A percentile compares a stretch with the other conserved stretches of the same genome.
These are phyloP conservation scores for Gallinago solitaria DNA, from an alignment of 2,797 vertebrate species.

Conservation along the genomic window DNA sequence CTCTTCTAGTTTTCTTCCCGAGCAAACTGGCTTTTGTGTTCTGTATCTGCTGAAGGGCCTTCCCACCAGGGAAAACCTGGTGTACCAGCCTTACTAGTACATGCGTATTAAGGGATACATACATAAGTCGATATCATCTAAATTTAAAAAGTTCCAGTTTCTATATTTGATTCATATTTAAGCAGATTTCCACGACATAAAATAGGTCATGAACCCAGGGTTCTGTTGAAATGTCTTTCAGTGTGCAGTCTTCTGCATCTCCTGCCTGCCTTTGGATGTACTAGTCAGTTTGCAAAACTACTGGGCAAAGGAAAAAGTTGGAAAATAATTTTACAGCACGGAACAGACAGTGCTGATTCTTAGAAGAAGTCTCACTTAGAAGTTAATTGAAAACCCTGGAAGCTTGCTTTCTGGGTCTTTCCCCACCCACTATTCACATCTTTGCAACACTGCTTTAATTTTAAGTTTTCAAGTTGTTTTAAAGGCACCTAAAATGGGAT, in stretches of 20 bases:
- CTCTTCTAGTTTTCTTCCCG: neutral
- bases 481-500: neutral
- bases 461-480: neutral
- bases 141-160: neutral
- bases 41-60: neutral
- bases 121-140: fast-evolving
- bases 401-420: neutral
- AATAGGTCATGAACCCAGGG: neutral
- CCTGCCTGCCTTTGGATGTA: neutral
- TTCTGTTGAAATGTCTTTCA: neutral
- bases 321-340: neutral
- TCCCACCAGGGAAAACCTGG: neutral
- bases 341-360: neutral
- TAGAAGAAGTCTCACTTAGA: neutral
- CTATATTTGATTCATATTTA: neutral
- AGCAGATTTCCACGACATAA: neutral
- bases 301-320: neutral
- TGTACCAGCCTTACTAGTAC: neutral
- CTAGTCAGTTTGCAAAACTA: conserved; percentile 11
- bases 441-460: neutral
- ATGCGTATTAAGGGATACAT: neutral
- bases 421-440: neutral
- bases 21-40: neutral
- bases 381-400: conserved; percentile 17
- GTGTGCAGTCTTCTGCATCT: neutral